Conservation (phyloP, 2,888 invertebrate genomes). For the Himalopsyche kuldschensis region DNA sequence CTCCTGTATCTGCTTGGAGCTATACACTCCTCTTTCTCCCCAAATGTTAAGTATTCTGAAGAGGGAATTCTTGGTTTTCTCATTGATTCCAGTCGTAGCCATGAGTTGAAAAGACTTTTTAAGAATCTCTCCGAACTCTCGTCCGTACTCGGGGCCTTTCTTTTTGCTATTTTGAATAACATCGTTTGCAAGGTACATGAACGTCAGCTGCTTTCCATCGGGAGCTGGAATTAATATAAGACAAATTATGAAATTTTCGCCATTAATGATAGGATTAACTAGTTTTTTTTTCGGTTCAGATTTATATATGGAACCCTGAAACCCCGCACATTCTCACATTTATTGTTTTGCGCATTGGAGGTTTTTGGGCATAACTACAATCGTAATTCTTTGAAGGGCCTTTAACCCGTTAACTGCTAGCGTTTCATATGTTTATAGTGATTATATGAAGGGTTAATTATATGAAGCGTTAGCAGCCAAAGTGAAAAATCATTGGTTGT, state of each 20-base stretch:
- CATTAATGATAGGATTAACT: not conserved
- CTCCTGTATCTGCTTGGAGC: constrained; percentile 75
- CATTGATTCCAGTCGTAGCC: constrained; percentile 70
- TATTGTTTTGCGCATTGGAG: no score
- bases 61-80: constrained; percentile 80
- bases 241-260: not conserved
- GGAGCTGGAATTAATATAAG: constrained; percentile 65
- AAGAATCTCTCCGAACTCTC: constrained; percentile 80
- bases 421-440: no score
- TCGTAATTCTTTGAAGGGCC: no score
- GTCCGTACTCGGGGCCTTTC: constrained; percentile 93
- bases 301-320: not conserved
- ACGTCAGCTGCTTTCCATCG: constrained; percentile 83
- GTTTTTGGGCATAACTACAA: no score
- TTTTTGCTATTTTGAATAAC: constrained; percentile 98
- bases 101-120: constrained; percentile 84
- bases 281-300: not conserved
- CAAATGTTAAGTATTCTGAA: constrained; percentile 86
- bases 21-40: constrained; percentile 90
- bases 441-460: no score
- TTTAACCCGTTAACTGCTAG: no score
- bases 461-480: no score
- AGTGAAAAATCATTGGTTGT: no score
- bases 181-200: constrained; percentile 98
- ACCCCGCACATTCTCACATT: no score